Base-by-base conservation (phyloP, 2,888 invertebrate genomes). In the Athalia rosae region DNA sequence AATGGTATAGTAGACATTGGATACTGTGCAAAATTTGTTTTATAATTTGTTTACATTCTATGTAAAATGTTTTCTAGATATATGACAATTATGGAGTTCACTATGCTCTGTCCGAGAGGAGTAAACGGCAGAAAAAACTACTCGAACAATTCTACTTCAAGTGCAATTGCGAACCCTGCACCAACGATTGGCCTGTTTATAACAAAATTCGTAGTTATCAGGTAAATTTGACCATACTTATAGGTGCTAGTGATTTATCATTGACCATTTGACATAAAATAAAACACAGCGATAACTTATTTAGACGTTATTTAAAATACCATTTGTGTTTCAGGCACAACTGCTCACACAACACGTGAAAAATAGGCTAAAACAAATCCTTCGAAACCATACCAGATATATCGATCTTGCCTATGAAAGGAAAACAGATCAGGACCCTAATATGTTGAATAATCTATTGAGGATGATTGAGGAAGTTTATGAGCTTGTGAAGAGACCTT, bases 41-140 rank as follows among this genome's bases (percentile, higher is more conserved):
- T 41, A 61, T 58, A 64, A 61, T 77, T 47, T 76, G 77, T 48
- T 77, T n/a, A 41, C 76, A 66, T 80, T 48, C 53, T 77, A 78
- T 64, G 8, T n/a, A 58, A 13, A 41, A 47, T 56, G 28, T 78
- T 8, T 81, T 82, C 9, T 84, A 92, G 89, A 90, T 97, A 43
- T 94, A 93, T 86, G 96, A 96, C 89, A 96, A 95, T 88, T 97
- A 97, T 90, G 96, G 96, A 92, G 93, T 89, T 90, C 96, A 96
- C 89, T 95, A 94, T 89, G 95, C 95, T 0, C 80, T 95, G 0
- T 93, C 93, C 88, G 83, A 90, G 28, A 92, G 91, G 79, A 56
- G 76, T 3, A 89, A 91, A 4, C 93, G 98, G 7, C 93, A 92
- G 81, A 83, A 89, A 6, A 90, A 91, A 48, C 91, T 98, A 8